Evolutionary conservation across 2,888 invertebrate genomes (phyloP).

Genomic region (Furcula furcula): DNA sequence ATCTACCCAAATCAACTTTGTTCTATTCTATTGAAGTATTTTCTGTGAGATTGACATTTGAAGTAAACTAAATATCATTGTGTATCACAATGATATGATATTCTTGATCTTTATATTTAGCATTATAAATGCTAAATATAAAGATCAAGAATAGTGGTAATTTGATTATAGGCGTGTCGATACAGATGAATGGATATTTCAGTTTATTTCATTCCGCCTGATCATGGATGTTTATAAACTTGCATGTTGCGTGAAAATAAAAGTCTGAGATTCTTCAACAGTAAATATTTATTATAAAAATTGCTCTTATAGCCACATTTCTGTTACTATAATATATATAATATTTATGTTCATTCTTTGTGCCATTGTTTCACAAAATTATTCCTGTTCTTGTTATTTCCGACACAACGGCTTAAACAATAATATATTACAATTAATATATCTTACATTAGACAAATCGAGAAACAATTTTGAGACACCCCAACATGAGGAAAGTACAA

Average conservation of each 20-base stretch:
- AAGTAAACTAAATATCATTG: too few relatives aligned
- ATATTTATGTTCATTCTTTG: constrained; percentile 81
- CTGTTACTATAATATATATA: constrained; percentile 81
- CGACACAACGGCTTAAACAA: constrained; percentile 81
- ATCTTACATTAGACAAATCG: constrained; percentile 71
- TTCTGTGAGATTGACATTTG: too few relatives aligned
- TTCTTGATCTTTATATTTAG: too few relatives aligned
- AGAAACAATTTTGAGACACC: constrained; percentile 69
- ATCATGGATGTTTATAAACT: too few relatives aligned
- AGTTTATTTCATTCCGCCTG: too few relatives aligned
- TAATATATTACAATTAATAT: constrained; percentile 79
- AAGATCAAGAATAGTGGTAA: too few relatives aligned
- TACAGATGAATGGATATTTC: too few relatives aligned
- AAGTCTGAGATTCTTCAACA: constrained; percentile 74
- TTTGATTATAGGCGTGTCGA: too few relatives aligned
- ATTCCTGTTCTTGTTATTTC: constrained; percentile 81
- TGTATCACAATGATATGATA: too few relatives aligned
- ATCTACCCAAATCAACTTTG: too few relatives aligned
- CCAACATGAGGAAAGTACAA: constrained; percentile 71
- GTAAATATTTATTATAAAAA: constrained; percentile 83
- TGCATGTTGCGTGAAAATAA: constrained; percentile 39
- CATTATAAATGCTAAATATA: too few relatives aligned
- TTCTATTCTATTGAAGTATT: too few relatives aligned
- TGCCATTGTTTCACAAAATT: constrained; percentile 82
- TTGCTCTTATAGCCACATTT: constrained; percentile 82